Evolutionary conservation across 2,888 invertebrate genomes (phyloP), one percentile per base, ranked within the genome.

Genomic region (Cecidostiba fungosa): DNA sequence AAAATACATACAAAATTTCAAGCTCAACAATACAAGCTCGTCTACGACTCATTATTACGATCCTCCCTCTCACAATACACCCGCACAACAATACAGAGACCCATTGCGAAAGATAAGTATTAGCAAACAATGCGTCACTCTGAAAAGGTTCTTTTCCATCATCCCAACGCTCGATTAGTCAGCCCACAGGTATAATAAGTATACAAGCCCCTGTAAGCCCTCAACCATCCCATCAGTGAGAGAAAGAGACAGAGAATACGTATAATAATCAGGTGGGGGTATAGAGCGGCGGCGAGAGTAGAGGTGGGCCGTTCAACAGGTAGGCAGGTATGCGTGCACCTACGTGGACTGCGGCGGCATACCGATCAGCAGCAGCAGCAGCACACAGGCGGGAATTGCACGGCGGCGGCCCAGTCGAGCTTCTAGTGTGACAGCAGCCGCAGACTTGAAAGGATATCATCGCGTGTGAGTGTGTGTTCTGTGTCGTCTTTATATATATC

Each of bases 301-400:
- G 29, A 39, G 50, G 80, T 59, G 59, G 59, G 54, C 36, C 47
- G 39, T 29, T 66, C 54, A 73, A 77, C 32, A 69, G 74, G 82
- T 69, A 86, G 85, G 85, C 82, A 87, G 79, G 85, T 85, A 85
- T 85, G 77, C 78, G 87, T 85, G 83, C 82, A 85, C 80, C 85
- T 87, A 87, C 87, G 87, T 85, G 87, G 87, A 85, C 70, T 36
- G 66, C 36, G 32, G 77, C 72, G 81, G 76, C 86, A 86, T 86
- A 84, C 86, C 86, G 86, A 86, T 86, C 54, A 43, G 82, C 84
- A 77, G 80, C 76, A 36, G 59, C 62, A 74, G 8, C 8, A 3
- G 3, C 19, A 14, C 54, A 62, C 79, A 79, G 76, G 80, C 29
- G 59, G 72, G 59, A 77, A 70, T 70, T 69, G 69, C 84, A 76